Base-by-base conservation (phyloP, 2,113 vertebrate species). In the Uria aalge region DNA sequence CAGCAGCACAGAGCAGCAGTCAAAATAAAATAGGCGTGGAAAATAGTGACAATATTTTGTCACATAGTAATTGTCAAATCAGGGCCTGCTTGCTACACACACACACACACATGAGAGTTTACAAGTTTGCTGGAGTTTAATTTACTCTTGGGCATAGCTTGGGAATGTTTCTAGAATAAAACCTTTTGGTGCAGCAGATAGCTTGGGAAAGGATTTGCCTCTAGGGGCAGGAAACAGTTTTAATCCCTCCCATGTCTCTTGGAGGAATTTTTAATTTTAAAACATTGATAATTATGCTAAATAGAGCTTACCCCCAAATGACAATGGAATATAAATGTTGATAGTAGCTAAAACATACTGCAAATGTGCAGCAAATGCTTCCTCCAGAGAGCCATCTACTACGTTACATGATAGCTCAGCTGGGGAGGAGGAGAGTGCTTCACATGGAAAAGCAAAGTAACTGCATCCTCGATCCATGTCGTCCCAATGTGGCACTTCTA, bases 261-360 rank as follows among this genome's bases (percentile, higher is more conserved):
- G 38, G 82, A 93, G 60, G 71, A 96, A 94, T 91, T 81, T 74
- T 96, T 91, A 95, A 92, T 90, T 68, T 92, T 79, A 90, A 96
- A 93, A 69, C 75, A 90, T 73, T 90, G 76, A 94, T 86, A 87
- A 92, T 97, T 89, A 85, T 88, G 92, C 90, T 96, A 96, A 96
- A 80, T 74, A 87, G 84, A 32, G 76, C 89, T 97, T 94, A 92
- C 76, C 89, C 86, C 88, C 76, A 91, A 97, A 94, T 95, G 92
- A 86, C 88, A 82, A 88, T 88, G 87, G 78, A 94, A 97, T 97
- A 95, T 89, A 93, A 91, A 95, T 87, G 90, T 96, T 96, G 88
- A 90, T 41, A 80, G 92, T 94, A 96, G 88, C 92, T 91, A 78
- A 97, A 97, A 91, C 76, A 94, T 60, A 94, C 62, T 88, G 91